phyloP scores from a whole-genome alignment of 2,888 invertebrate genomes.

The Malachius bipustulatus region DNA sequence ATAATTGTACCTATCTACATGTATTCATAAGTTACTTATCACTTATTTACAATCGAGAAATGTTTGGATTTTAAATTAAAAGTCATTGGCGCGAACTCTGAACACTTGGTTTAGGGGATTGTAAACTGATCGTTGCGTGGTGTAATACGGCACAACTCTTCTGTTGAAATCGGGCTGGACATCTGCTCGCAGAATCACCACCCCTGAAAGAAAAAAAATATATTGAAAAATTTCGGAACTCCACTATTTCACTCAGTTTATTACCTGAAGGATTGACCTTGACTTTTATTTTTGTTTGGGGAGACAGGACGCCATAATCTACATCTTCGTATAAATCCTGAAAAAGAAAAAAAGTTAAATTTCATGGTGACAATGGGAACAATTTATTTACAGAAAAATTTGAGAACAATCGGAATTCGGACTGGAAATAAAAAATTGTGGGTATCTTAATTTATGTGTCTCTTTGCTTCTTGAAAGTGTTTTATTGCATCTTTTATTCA shows the following conservation, averaged over 20 bases:
- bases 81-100: conserved; percentile 37
- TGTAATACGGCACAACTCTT: conserved; percentile 29
- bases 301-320: conserved; percentile 70
- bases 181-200: conserved; percentile 72
- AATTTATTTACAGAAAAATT: no score
- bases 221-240: conserved; percentile 9
- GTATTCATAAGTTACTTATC: conserved; percentile 7
- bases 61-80: conserved; percentile 19
- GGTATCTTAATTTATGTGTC: no score
- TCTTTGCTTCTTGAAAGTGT: no score
- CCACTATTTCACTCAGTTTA: conserved; percentile 19
- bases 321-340: conserved; percentile 84
- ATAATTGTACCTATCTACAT: conserved; percentile 23
- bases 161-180: conserved; percentile 47
- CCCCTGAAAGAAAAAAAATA: conserved; percentile 40
- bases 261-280: conserved; percentile 86
- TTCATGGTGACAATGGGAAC: no score
- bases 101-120: conserved; percentile 44
- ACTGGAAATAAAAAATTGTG: no score
- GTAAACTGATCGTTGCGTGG: conserved; percentile 35
- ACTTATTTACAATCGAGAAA: conserved; percentile 22
- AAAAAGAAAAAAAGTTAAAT: conserved; percentile 26
- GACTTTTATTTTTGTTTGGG: conserved; percentile 82
- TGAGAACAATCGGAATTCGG: no score
- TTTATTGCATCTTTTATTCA: no score